A percentile compares a stretch with the other conserved stretches of the same genome.
Conservation (phyloP, 2,113 vertebrate genomes). For the Ardeotis arabs region DNA sequence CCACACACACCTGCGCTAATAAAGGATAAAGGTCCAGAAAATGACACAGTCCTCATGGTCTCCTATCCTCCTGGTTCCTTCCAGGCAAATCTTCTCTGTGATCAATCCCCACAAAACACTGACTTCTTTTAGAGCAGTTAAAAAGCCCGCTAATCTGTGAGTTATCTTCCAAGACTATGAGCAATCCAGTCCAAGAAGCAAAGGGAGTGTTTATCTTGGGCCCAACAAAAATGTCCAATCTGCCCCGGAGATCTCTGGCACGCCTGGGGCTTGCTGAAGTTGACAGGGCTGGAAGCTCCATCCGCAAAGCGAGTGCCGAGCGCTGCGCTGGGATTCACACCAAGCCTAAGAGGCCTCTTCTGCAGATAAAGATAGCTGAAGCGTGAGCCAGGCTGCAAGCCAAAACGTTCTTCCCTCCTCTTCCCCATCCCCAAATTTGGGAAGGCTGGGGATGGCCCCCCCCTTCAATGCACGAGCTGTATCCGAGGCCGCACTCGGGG, state of each 20-base stretch:
- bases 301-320: neutral
- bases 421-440: neutral
- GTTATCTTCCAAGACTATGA: neutral
- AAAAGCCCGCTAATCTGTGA: neutral
- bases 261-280: neutral
- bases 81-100: neutral
- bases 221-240: constrained; percentile 21
- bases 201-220: constrained; percentile 5
- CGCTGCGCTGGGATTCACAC: neutral
- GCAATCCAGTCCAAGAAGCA: neutral
- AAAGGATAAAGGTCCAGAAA: neutral
- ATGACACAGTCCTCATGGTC: neutral
- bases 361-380: neutral
- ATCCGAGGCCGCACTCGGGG: neutral
- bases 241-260: constrained; percentile 41
- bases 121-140: neutral
- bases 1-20: neutral
- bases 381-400: neutral
- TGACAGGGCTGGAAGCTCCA: neutral
- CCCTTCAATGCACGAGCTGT: rapidly evolving
- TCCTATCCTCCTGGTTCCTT: neutral
- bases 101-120: neutral
- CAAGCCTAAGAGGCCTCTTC: neutral
- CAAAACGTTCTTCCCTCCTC: neutral
- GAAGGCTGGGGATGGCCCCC: neutral